Conservation (phyloP, 2,797 vertebrate genomes). For the Apogon hyalosoma region DNA sequence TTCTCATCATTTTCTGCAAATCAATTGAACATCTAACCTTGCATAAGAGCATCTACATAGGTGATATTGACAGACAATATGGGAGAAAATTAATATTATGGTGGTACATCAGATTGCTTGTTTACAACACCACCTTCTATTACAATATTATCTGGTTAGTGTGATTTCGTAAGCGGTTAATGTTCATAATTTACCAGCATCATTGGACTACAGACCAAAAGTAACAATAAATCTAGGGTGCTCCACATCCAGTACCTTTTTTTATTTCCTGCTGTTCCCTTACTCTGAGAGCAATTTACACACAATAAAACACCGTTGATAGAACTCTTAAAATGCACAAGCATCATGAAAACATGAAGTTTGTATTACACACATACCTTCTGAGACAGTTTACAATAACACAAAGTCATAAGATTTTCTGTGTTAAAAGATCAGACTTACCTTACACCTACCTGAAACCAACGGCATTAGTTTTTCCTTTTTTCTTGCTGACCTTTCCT, state of each 20-base stretch:
- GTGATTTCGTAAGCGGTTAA: not conserved
- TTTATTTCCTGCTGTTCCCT: too few species aligned
- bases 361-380: constrained; percentile 11
- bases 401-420: not conserved
- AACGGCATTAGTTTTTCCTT: constrained; percentile 12
- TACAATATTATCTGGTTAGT: not conserved
- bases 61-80: not conserved
- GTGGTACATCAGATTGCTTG: too few species aligned
- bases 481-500: constrained; percentile 40
- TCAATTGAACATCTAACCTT: not conserved
- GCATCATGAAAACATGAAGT: constrained; percentile 30
- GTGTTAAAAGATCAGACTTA: constrained; percentile 55
- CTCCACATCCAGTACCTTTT: constrained; percentile 19
- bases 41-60: not conserved
- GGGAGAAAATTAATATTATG: not conserved
- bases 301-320: constrained; percentile 7
- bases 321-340: constrained; percentile 33
- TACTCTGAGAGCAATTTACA: too few species aligned
- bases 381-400: constrained; percentile 15
- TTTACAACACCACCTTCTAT: too few species aligned
- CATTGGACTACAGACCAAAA: constrained; percentile 45
- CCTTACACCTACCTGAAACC: constrained; percentile 72
- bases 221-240: constrained; percentile 38
- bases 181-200: constrained; percentile 50
- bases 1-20: not conserved